phyloP scores from a whole-genome alignment of 2,797 vertebrate genomes.

The Cygnus olor region DNA sequence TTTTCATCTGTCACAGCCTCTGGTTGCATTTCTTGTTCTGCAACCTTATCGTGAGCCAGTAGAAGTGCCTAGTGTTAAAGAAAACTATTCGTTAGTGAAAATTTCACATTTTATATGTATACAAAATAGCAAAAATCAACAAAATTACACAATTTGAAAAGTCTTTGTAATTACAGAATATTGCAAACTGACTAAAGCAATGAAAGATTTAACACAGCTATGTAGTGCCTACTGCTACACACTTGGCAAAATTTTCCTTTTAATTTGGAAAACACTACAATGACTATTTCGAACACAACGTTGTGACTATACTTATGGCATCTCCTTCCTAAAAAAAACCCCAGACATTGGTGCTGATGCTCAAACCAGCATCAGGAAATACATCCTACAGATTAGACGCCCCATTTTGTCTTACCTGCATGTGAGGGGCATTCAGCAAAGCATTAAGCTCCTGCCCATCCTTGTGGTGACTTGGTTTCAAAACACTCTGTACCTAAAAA shows the following conservation, averaged over 20 bases:
- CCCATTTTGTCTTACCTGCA: conserved; percentile 85
- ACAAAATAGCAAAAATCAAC: background rate
- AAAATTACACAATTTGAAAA: background rate
- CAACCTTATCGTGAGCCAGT: conserved; percentile 92
- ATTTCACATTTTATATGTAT: background rate
- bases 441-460: conserved; percentile 91
- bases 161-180: background rate
- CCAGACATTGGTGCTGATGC: background rate
- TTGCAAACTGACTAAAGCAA: background rate
- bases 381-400: background rate
- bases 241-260: background rate
- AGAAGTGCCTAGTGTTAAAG: conserved; percentile 85
- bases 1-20: conserved; percentile 84
- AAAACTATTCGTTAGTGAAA: conserved; percentile 53
- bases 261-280: background rate
- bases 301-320: background rate
- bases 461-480: conserved; percentile 89
- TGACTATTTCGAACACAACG: background rate
- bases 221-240: background rate
- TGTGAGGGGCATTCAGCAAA: conserved; percentile 87
- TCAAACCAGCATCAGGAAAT: background rate
- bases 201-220: background rate
- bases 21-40: conserved; percentile 93
- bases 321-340: background rate
- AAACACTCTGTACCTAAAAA: conserved; percentile 87